Evolutionary conservation across 2,888 invertebrate species (phyloP), one percentile per base, ranked within the genome.

Genomic region (Fragum sueziense): DNA sequence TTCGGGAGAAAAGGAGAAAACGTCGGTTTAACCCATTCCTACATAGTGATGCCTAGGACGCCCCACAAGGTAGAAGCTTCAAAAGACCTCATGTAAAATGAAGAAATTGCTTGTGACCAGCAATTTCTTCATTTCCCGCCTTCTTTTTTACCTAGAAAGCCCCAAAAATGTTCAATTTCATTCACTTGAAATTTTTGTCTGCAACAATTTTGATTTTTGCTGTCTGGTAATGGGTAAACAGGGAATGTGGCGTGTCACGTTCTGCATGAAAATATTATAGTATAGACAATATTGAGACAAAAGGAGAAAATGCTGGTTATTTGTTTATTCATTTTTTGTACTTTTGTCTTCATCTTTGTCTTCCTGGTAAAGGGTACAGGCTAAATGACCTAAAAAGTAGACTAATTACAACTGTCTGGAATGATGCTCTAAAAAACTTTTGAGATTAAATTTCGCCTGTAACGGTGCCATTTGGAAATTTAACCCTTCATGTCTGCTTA

Each of bases 201-300:
- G n/a, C n/a, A n/a, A n/a, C n/a, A n/a, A n/a, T n/a, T n/a, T n/a
- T n/a, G n/a, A n/a, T n/a, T n/a, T n/a, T n/a, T n/a, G n/a, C n/a
- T n/a, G n/a, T n/a, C n/a, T n/a, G n/a, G n/a, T 47, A n/a, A 17
- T 47, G 1, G 47, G n/a, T 6, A 88, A 97, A 95, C 0, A 96
- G 95, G 1, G 97, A 97, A 88, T 96, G 95, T 33, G 94, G 95
- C 33, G 94, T 93, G 0, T 97, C 87, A 96, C 95, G 87, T 93
- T 97, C 97, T 80, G 95, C 95, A 88, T 96, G 96, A 93, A 97
- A 98, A 9, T n/a, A n/a, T n/a, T n/a, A n/a, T n/a, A n/a, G n/a
- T n/a, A n/a, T 17, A 6, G 57, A 4, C 20, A 57, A n/a, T 25
- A 57, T 57, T 4, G 57, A 2, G 57, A 25, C 22, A 22, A 57